phyloP scores from a whole-genome alignment of 2,888 invertebrate genomes.

The Andricus quercusramuli region DNA sequence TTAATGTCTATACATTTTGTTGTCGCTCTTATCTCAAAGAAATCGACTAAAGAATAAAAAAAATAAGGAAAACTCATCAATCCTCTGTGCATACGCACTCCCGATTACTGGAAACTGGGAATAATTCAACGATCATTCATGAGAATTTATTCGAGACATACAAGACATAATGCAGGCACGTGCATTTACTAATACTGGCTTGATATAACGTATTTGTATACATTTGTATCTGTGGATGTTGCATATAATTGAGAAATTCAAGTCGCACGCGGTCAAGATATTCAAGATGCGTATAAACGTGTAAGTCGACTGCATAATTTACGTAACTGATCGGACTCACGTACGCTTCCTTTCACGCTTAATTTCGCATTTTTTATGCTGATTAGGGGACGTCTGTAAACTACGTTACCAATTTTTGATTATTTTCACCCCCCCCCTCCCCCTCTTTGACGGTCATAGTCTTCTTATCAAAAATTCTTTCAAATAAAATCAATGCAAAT shows the following conservation, averaged over 20 bases:
- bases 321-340: constrained; percentile 29
- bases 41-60: background rate
- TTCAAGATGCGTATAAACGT: constrained; percentile 33
- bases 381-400: no score
- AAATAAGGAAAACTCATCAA: constrained; percentile 7
- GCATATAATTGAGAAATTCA: constrained; percentile 35
- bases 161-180: constrained; percentile 28
- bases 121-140: constrained; percentile 45
- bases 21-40: background rate
- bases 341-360: background rate
- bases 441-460: no score
- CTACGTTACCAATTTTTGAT: no score
- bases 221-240: background rate
- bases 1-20: no score
- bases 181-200: constrained; percentile 3
- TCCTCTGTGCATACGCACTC: background rate
- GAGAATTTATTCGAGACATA: constrained; percentile 43
- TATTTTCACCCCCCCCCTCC: no score
- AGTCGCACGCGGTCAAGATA: constrained; percentile 33
- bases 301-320: constrained; percentile 24
- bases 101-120: background rate
- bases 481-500: no score
- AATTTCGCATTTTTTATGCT: background rate
- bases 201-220: background rate
- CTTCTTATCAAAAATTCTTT: no score